phyloP scores from a whole-genome alignment of 2,888 invertebrate species.

The Polydrusus tereticollis region DNA sequence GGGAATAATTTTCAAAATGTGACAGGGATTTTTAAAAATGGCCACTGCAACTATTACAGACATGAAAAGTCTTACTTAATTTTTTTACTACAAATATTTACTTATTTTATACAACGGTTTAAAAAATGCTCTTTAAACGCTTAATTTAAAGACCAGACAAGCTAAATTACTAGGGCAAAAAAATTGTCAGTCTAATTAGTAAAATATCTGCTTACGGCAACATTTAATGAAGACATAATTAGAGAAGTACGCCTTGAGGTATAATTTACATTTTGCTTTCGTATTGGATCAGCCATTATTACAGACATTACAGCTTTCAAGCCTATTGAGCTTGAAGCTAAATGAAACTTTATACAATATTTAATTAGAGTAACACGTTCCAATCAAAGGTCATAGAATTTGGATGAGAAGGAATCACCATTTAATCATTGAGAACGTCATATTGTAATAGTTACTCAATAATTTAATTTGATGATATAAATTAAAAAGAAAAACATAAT shows the following conservation, averaged over 20 bases:
- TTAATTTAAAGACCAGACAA: not conserved
- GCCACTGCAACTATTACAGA: no score
- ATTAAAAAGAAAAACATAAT: no score
- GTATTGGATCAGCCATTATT: slow-evolving; percentile 5
- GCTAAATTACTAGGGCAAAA: not conserved
- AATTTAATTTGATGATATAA: no score
- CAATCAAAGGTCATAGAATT: not conserved
- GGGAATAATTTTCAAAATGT: no score
- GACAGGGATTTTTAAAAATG: no score
- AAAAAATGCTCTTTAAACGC: not conserved
- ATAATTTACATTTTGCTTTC: slow-evolving; percentile 11
- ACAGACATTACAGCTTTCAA: not conserved
- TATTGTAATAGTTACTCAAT: no score
- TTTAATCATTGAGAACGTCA: not conserved
- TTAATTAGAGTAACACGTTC: slow-evolving; percentile 2
- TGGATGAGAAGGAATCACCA: not conserved
- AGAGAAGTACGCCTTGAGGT: slow-evolving; percentile 2
- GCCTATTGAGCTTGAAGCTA: slow-evolving; percentile 4
- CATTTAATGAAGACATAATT: slow-evolving; percentile 11
- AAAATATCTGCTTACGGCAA: slow-evolving; percentile 5
- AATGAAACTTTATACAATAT: slow-evolving; percentile 2
- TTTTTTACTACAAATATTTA: no score
- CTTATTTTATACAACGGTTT: no score
- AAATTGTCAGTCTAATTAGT: not conserved
- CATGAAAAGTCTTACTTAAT: no score